phyloP scores from a whole-genome alignment of 2,888 invertebrate genomes.

The Cynaeus angustus region DNA sequence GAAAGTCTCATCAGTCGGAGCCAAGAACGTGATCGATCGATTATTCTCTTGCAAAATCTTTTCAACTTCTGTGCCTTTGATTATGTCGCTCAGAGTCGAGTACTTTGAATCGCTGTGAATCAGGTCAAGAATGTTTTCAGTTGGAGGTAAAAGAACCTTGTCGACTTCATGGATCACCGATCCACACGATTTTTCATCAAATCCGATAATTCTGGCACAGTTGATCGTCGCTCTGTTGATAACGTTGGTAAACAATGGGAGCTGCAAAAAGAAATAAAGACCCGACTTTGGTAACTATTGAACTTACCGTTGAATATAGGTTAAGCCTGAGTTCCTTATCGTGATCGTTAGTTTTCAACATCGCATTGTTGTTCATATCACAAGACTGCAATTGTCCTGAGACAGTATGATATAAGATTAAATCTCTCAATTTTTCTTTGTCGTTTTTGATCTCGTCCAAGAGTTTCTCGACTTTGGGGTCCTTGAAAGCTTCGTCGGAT shows the following conservation, averaged over 20 bases:
- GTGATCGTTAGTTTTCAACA: slow-evolving; percentile 71
- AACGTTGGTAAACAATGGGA: slow-evolving; percentile 74
- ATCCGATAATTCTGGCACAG: slow-evolving; percentile 77
- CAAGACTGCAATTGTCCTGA: slow-evolving; percentile 75
- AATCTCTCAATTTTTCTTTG: slow-evolving; percentile 73
- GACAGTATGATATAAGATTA: slow-evolving; percentile 78
- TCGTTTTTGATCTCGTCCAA: slow-evolving; percentile 69
- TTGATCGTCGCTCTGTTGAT: slow-evolving; percentile 79
- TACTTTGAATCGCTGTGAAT: slow-evolving; percentile 71
- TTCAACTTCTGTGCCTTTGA: slow-evolving; percentile 72
- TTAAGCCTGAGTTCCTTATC: slow-evolving; percentile 75
- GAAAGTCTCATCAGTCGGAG: slow-evolving; percentile 76
- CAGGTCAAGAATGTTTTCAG: slow-evolving; percentile 72
- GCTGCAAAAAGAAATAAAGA: slow-evolving; percentile 61
- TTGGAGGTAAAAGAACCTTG: slow-evolving; percentile 74
- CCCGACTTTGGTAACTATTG: neutral
- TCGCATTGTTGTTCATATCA: slow-evolving; percentile 74
- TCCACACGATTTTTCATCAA: slow-evolving; percentile 80
- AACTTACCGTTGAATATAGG: slow-evolving; percentile 75
- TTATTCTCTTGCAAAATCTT: slow-evolving; percentile 70
- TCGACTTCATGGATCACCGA: slow-evolving; percentile 80
- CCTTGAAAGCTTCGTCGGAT: slow-evolving; percentile 77
- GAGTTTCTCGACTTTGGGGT: slow-evolving; percentile 68
- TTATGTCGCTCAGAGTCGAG: slow-evolving; percentile 70
- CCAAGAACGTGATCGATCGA: slow-evolving; percentile 75